Base-by-base conservation (phyloP, 2,888 invertebrate genomes). In the Plebejus anna region DNA sequence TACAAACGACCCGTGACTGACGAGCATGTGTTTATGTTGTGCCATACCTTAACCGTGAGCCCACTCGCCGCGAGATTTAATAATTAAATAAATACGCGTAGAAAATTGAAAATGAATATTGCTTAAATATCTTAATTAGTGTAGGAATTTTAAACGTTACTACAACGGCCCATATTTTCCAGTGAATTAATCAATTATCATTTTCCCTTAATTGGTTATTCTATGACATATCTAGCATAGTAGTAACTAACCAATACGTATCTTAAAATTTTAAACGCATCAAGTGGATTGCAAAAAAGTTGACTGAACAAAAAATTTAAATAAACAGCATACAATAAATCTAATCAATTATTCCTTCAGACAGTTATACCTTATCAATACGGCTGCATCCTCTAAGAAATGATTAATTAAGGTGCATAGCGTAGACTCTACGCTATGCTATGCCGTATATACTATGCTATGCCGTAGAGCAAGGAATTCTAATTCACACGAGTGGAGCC, bases 21-120 rank as follows among this genome's bases (percentile, higher is more conserved):
- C 70, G 66, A 11, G 78, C 80, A 79, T 79, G 77, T 81, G 80
- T 79, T 80, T 71, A 75, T 81, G 80, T 79, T 78, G 61, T 80
- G 77, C 77, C 77, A 51, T 72, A 73, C 73, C 73, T 79, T 78
- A 76, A 75, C 78, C 79, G 79, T 76, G 80, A 70, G 55, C 77
- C 76, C 36, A 66, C 76, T 75, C 75, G 59, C 73, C 9, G 70
- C 75, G 73, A 75, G 57, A 76, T 78, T 78, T 70, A 76, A 75
- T 76, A 78, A 78, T 77, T 75, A 75, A 57, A 77, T 79, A 80
- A 80, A 77, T 75, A 78, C 59, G 77, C 77, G 77, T 77, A 55
- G 72, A 76, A 75, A 78, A 78, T 78, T 61, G 66, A 61, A 71
- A 77, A 77, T 72, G 61, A 75, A 32, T 73, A 73, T 71, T 55